Base-by-base conservation (phyloP, 2,888 invertebrate genomes). In the Tipula vernalis region DNA sequence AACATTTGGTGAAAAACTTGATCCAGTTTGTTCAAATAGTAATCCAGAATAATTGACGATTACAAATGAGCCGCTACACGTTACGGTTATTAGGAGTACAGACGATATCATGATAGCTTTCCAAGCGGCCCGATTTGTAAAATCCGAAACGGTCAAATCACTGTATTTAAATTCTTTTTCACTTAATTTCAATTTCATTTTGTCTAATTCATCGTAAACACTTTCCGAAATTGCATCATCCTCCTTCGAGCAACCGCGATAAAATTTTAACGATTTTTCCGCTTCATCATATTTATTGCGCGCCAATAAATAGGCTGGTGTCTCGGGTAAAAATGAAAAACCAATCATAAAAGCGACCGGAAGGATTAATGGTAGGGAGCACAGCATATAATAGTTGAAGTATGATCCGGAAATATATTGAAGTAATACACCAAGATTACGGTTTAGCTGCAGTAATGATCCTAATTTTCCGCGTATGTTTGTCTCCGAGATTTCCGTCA, bases 41-140 rank as follows among this genome's bases (percentile, higher is more conserved):
- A 89, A 88, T 0, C 91, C 91, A 3, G 91, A 90, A 47, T 91
- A 91, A 87, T 90, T 91, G 5, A 91, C 87, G 90, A 91, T 89
- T 3, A 90, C 91, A 86, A 91, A 91, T 86, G 90, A 90, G 15
- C 91, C 91, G 28, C 71, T 28, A 87, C 90, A 90, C 39, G 89
- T 88, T 87, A 91, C 90, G 3, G 84, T 84, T n/a, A 84, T 5
- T 6, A 84, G n/a, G n/a, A 84, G 10, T 84, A 84, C 36, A 39
- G 41, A 84, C 12, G 39, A 36, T 15, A 84, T 4, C 2, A 84
- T 8, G n/a, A 84, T 36, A 12, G 39, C 84, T 15, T n/a, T 84
- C 15, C 41, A 39, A 2, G 84, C 84, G 5, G 84, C 13, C 3
- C 15, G 13, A 39, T 84, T 84, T n/a, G 84, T 84, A 84, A 84